These are phyloP conservation scores for Agriotes lineatus DNA, from an alignment of 2,888 invertebrate species.

Conservation along the genomic window DNA sequence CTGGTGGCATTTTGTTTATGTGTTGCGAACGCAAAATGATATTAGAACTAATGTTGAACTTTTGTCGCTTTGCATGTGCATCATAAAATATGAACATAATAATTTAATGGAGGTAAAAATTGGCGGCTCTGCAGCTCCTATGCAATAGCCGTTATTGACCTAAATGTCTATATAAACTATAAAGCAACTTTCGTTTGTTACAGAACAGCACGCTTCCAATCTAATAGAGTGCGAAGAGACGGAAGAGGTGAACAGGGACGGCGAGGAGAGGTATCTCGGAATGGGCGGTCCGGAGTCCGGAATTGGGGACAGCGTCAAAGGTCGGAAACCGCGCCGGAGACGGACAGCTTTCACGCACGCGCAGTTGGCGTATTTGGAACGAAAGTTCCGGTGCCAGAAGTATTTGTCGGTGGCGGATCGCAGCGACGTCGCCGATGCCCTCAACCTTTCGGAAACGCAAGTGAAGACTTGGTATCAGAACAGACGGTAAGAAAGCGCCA, in stretches of 20 bases:
- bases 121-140: too few relatives aligned
- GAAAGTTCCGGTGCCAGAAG: conserved; percentile 94
- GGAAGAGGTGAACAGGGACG: conserved; percentile 59
- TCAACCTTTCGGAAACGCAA: conserved; percentile 92
- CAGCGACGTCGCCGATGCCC: conserved; percentile 91
- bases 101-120: too few relatives aligned
- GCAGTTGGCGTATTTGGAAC: conserved; percentile 90
- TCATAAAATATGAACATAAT: too few relatives aligned
- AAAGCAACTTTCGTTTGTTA: too few relatives aligned
- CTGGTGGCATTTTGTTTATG: too few relatives aligned
- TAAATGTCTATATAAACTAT: too few relatives aligned
- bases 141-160: too few relatives aligned
- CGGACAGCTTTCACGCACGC: conserved; percentile 95
- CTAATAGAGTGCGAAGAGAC: conserved; percentile 53
- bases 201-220: neutral
- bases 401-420: conserved; percentile 94
- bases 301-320: conserved; percentile 61
- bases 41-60: too few relatives aligned
- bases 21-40: too few relatives aligned
- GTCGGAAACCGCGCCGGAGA: conserved; percentile 85
- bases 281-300: conserved; percentile 40
- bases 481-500: conserved; percentile 76
- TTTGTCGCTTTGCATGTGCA: too few relatives aligned
- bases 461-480: conserved; percentile 97
- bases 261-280: conserved; percentile 46